A percentile compares a stretch with the other conserved stretches of the same genome.
Conservation (phyloP, 2,113 vertebrate species). For the Callithrix jacchus region DNA sequence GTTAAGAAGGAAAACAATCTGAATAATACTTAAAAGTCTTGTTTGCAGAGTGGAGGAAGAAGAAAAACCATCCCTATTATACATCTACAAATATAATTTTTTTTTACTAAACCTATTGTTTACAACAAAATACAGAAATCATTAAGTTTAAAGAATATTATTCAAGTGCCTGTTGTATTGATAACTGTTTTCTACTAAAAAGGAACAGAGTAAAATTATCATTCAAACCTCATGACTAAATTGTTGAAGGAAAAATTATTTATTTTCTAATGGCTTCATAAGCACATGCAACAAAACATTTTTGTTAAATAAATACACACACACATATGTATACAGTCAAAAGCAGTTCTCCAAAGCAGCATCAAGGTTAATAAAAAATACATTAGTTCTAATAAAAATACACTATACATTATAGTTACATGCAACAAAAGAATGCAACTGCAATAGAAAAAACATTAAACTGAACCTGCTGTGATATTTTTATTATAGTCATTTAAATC, state of each 20-base stretch:
- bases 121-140: constrained; percentile 2
- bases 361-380: background rate
- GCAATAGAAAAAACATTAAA: background rate
- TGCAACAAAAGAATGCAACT: background rate
- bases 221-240: background rate
- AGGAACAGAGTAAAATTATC: background rate
- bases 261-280: background rate
- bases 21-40: background rate
- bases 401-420: background rate
- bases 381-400: background rate
- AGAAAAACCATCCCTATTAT: background rate
- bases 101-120: background rate
- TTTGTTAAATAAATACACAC: background rate
- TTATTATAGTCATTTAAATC: background rate
- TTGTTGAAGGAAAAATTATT: background rate
- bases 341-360: background rate
- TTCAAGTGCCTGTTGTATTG: background rate
- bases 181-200: background rate
- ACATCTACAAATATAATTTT: background rate
- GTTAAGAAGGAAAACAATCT: background rate
- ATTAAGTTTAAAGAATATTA: background rate
- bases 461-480: background rate
- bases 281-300: background rate
- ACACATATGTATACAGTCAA: background rate
- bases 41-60: background rate